Conservation (phyloP, 64 coral and sea anemone genomes). For the Actinia tenebrosa region DNA sequence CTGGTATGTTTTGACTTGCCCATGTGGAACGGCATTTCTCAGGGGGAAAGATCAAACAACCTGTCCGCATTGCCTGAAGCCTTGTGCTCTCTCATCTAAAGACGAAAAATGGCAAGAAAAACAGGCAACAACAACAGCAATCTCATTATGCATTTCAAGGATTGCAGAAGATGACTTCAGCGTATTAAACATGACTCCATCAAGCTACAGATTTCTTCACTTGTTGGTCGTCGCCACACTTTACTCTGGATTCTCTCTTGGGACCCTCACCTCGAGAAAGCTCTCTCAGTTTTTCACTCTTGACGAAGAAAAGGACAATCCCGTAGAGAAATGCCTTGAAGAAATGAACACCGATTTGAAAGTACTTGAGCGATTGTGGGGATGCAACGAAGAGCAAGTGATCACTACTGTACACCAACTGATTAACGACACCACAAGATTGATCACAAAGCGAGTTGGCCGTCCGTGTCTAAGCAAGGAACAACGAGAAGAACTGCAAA, state of each 20-base stretch:
- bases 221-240: slow-evolving; percentile 58
- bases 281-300: background rate
- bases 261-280: background rate
- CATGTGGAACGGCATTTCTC: slow-evolving; percentile 4
- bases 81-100: background rate
- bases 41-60: background rate
- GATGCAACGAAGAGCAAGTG: slow-evolving; percentile 64
- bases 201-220: slow-evolving; percentile 58
- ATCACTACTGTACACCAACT: slow-evolving; percentile 53
- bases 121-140: background rate
- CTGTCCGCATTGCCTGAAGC: background rate
- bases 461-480: slow-evolving; percentile 1
- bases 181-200: slow-evolving; percentile 43
- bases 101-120: background rate
- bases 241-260: slow-evolving; percentile 50
- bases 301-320: background rate
- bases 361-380: slow-evolving; percentile 37
- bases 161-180: slow-evolving; percentile 12
- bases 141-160: background rate
- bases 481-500: slow-evolving; percentile 38
- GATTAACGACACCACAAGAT: slow-evolving; percentile 23
- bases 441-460: slow-evolving; percentile 11
- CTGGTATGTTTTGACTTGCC: background rate
- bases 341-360: slow-evolving; percentile 56
- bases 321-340: background rate